Conservation (phyloP, 2,888 invertebrate genomes). For the Parochlus steinenii region DNA sequence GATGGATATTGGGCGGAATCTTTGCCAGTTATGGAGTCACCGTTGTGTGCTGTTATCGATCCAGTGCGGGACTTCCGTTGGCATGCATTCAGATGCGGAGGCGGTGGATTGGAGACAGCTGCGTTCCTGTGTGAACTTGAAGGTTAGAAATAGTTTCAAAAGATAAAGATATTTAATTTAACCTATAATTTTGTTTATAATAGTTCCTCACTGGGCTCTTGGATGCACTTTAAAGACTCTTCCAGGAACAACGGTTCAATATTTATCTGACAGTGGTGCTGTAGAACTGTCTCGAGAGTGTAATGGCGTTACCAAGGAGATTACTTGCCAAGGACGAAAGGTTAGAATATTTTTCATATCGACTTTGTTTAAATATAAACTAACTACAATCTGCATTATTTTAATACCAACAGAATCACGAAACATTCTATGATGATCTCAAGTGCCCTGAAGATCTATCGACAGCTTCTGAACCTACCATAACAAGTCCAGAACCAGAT, state of each 20-base stretch:
- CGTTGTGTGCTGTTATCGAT: conserved; percentile 58
- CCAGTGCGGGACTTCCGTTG: conserved; percentile 62
- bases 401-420: conserved; percentile 3
- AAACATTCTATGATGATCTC: conserved; percentile 7
- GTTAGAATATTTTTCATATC: conserved; percentile 34
- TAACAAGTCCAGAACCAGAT: background rate
- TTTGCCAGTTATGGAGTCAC: conserved; percentile 40
- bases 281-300: conserved; percentile 61
- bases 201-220: conserved; percentile 65
- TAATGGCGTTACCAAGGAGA: conserved; percentile 50
- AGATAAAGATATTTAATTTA: background rate
- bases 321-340: conserved; percentile 58
- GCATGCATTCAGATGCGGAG: conserved; percentile 56
- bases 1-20: conserved; percentile 56
- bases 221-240: conserved; percentile 55
- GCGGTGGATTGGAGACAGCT: conserved; percentile 60
- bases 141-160: conserved; percentile 32
- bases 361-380: background rate
- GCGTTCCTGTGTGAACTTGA: conserved; percentile 67
- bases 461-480: too few species aligned
- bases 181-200: conserved; percentile 14
- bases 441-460: conserved; percentile 8
- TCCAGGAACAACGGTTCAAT: conserved; percentile 55
- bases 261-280: conserved; percentile 59
- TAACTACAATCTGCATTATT: too few species aligned